These are phyloP conservation scores for Phrynosoma blainvillii DNA, from an alignment of 2,113 vertebrate genomes.

Conservation along the genomic window DNA sequence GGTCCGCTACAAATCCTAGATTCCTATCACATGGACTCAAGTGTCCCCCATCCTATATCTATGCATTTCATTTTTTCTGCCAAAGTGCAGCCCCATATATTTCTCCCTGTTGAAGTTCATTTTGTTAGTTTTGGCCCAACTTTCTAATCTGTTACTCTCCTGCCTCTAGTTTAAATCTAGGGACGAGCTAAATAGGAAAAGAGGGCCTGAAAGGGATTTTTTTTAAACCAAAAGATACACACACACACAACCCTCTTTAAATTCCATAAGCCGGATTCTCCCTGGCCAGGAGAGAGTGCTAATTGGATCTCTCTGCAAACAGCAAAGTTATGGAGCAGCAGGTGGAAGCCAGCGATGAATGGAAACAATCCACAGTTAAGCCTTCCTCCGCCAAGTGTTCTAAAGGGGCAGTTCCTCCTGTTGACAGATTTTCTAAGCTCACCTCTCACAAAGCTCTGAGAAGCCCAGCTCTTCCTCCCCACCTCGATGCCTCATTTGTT, in stretches of 20 bases:
- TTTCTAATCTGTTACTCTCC: no score
- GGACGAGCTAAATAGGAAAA: background rate
- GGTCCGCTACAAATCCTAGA: no score
- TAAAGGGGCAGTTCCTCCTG: background rate
- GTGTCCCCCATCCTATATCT: no score
- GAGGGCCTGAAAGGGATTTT: background rate
- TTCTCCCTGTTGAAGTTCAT: no score
- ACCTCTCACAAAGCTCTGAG: background rate
- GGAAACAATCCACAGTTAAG: constrained; percentile 20
- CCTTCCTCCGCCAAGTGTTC: background rate
- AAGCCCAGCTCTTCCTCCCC: background rate
- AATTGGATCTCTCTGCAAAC: constrained; percentile 3
- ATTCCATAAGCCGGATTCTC: background rate
- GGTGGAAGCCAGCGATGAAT: constrained; percentile 13
- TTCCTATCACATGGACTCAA: no score
- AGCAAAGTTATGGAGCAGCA: background rate
- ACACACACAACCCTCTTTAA: background rate
- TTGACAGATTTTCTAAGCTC: background rate
- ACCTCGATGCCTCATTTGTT: fast-evolving
- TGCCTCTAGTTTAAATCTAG: no score
- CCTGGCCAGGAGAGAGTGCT: background rate
- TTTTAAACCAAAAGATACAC: background rate
- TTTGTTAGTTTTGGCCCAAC: no score
- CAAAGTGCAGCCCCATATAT: no score
- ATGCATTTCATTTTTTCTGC: no score